These are phyloP conservation scores for Chaetodon trifasciatus DNA, from an alignment of 2,797 vertebrate species.

Conservation along the genomic window DNA sequence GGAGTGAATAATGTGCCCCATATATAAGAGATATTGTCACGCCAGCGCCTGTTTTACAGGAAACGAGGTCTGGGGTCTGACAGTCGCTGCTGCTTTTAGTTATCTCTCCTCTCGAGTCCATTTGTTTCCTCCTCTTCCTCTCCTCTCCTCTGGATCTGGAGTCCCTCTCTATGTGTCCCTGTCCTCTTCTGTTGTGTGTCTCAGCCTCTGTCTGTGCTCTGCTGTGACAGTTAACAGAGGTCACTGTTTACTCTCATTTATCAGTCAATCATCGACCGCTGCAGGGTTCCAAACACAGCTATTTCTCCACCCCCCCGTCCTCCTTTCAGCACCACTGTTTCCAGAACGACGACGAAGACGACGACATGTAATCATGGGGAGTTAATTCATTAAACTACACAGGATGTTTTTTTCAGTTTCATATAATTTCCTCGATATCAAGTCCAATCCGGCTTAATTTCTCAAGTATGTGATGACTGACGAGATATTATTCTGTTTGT, in stretches of 20 bases:
- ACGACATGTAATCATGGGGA: slow-evolving; percentile 19
- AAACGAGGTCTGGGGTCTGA: slow-evolving; percentile 42
- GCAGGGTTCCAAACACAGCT: slow-evolving; percentile 61
- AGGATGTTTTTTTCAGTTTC: not conserved
- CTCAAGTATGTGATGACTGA: slow-evolving; percentile 10
- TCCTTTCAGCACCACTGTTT: slow-evolving; percentile 30
- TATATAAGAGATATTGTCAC: slow-evolving; percentile 30
- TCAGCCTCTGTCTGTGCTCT: slow-evolving; percentile 66
- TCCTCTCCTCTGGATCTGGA: slow-evolving; percentile 13
- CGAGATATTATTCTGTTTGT: slow-evolving; percentile 24
- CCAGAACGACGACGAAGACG: slow-evolving; percentile 10
- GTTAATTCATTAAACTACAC: slow-evolving; percentile 25
- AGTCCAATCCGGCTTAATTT: not conserved
- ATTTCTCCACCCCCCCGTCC: slow-evolving; percentile 47
- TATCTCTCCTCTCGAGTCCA: slow-evolving; percentile 21
- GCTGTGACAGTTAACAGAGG: slow-evolving; percentile 86
- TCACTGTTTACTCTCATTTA: slow-evolving; percentile 86
- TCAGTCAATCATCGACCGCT: slow-evolving; percentile 82
- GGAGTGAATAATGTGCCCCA: slow-evolving; percentile 43
- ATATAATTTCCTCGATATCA: not conserved
- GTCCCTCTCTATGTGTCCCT: slow-evolving; percentile 30
- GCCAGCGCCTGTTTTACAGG: slow-evolving; percentile 27
- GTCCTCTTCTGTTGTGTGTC: slow-evolving; percentile 69
- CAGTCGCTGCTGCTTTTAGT: slow-evolving; percentile 39
- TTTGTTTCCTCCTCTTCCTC: slow-evolving; percentile 15